Percentiles rank a stretch among this genome's conserved stretches.
Conservation (phyloP, 2,113 vertebrate species). For the Meleagris gallopavo region DNA sequence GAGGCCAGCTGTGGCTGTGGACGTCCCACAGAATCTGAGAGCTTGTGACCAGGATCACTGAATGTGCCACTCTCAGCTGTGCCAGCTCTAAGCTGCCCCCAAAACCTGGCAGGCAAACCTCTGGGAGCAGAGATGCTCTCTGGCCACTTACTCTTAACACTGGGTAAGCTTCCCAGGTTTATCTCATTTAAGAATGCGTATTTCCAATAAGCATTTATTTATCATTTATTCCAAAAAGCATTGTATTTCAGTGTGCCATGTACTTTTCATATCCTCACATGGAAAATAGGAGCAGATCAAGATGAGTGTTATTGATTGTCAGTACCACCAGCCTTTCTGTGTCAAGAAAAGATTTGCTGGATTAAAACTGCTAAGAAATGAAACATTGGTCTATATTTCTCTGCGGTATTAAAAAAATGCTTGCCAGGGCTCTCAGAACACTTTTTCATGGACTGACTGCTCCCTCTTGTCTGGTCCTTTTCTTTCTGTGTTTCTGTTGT, state of each 20-base stretch:
- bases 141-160: background rate
- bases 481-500: background rate
- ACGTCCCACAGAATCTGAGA: rapidly evolving
- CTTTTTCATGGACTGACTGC: background rate
- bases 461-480: background rate
- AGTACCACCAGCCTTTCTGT: background rate
- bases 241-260: background rate
- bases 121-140: rapidly evolving
- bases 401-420: background rate
- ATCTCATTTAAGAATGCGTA: background rate
- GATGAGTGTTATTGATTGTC: background rate
- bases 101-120: rapidly evolving
- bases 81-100: background rate
- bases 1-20: rapidly evolving
- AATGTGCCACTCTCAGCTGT: background rate
- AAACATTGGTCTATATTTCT: background rate
- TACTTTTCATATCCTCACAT: background rate
- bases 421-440: background rate
- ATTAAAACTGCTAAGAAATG: background rate
- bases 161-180: background rate
- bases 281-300: background rate
- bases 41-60: background rate
- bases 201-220: background rate
- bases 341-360: background rate
- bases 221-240: too few relatives aligned